Percentiles rank a stretch among this genome's conserved stretches.
These are phyloP conservation scores for Maniola jurtina DNA, from an alignment of 1,140 invertebrate genomes.

Conservation along the genomic window DNA sequence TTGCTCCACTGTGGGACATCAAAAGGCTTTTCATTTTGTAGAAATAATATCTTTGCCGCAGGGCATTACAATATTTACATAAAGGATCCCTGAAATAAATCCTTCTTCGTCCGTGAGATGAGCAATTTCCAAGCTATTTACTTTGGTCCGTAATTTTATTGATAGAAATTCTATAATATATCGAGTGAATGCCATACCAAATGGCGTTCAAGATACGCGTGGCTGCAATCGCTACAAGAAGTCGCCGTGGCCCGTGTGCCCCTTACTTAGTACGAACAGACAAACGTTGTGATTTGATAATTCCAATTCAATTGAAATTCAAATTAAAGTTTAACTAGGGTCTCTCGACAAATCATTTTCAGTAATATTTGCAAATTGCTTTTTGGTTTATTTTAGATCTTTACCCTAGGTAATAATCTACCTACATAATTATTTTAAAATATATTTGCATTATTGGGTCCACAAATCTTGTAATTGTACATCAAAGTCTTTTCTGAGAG, in stretches of 20 bases:
- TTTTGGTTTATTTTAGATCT: not conserved
- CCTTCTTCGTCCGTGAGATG: constrained; percentile 15
- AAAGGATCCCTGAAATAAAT: constrained; percentile 18
- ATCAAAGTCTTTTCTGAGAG: no score
- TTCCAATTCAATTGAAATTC: no score
- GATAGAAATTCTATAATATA: constrained; percentile 22
- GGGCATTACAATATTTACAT: constrained; percentile 21
- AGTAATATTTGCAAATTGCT: not conserved
- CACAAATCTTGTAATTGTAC: not conserved
- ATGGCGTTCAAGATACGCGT: no score
- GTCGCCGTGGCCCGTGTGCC: no score
- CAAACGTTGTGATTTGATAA: no score
- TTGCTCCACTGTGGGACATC: constrained; percentile 2
- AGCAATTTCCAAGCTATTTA: constrained; percentile 18
- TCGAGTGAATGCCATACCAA: not conserved
- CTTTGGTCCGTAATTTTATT: constrained; percentile 20
- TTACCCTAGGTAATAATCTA: not conserved
- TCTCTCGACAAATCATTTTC: not conserved
- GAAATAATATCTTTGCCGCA: constrained; percentile 11
- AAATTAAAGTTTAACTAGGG: no score
- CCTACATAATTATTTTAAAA: no score
- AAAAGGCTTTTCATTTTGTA: constrained; percentile 13
- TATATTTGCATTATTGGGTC: not conserved
- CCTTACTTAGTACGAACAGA: no score
- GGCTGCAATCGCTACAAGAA: no score